Evolutionary conservation across 2,888 invertebrate genomes (phyloP).

Genomic region (Hylaea fasciaria): DNA sequence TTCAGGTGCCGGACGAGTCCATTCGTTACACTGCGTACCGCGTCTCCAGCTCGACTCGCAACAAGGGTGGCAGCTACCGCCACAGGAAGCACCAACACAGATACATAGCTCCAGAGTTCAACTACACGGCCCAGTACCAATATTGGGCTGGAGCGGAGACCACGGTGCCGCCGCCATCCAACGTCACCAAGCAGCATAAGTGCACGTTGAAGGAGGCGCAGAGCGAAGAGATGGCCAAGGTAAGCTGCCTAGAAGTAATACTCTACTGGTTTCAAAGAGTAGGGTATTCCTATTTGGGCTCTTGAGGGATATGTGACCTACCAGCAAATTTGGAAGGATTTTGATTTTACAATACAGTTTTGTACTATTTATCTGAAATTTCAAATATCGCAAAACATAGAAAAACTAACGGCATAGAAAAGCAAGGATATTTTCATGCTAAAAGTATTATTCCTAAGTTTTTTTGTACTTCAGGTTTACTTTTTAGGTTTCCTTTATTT

Average conservation of each 20-base stretch:
- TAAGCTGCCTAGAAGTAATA: constrained; percentile 33
- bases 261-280: too few species aligned
- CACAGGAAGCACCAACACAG: constrained; percentile 78
- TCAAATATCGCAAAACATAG: too few species aligned
- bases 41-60: constrained; percentile 77
- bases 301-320: too few species aligned
- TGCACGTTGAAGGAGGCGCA: constrained; percentile 76
- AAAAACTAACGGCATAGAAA: too few species aligned
- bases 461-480: too few species aligned
- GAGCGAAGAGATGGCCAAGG: constrained; percentile 77
- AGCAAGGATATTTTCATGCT: too few species aligned
- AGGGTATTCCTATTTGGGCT: too few species aligned
- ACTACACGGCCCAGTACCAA: constrained; percentile 77
- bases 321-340: too few species aligned
- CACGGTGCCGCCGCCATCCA: constrained; percentile 62
- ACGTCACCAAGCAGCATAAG: constrained; percentile 70
- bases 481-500: too few species aligned
- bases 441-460: too few species aligned
- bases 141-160: constrained; percentile 82
- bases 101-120: constrained; percentile 79
- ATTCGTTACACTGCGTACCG: constrained; percentile 77
- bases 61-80: constrained; percentile 75
- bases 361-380: too few species aligned
- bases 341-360: too few species aligned
- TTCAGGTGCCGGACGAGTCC: constrained; percentile 73